These are phyloP conservation scores for Echinometra lucunter DNA, from an alignment of 53 echinoderm and acorn worm genomes.

Conservation along the genomic window DNA sequence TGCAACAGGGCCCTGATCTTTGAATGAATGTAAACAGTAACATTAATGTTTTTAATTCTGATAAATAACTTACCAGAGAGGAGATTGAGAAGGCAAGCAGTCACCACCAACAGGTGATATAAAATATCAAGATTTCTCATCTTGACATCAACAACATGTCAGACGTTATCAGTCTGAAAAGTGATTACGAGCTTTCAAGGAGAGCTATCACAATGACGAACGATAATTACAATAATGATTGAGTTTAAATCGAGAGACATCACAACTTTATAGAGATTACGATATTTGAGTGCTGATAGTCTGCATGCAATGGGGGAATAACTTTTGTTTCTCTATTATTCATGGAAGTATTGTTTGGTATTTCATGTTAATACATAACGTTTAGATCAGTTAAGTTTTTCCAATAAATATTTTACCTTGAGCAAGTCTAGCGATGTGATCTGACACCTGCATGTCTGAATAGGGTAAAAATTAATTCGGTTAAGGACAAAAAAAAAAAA, in stretches of 20 bases:
- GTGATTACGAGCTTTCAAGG: neutral
- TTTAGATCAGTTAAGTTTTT: neutral
- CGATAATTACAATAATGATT: too few relatives aligned
- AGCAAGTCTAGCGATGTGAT: neutral
- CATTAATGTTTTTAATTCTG: too few relatives aligned
- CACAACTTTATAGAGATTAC: neutral
- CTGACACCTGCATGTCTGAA: neutral
- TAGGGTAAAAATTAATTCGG: neutral
- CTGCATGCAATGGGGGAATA: neutral
- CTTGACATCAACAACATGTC: neutral
- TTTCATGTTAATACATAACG: neutral
- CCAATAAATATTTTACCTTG: too few relatives aligned
- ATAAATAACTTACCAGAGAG: neutral
- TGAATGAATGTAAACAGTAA: too few relatives aligned
- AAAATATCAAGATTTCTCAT: neutral
- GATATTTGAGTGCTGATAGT: neutral
- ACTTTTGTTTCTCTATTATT: neutral
- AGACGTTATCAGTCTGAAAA: neutral
- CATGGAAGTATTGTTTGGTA: neutral
- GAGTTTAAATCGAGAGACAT: neutral
- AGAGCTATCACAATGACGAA: neutral
- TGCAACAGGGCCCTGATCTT: too few relatives aligned
- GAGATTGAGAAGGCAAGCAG: neutral
- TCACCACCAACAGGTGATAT: neutral
- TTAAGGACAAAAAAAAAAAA: neutral